Evolutionary conservation across 2,888 invertebrate genomes (phyloP).

Genomic region (Antheraea assamensis): DNA sequence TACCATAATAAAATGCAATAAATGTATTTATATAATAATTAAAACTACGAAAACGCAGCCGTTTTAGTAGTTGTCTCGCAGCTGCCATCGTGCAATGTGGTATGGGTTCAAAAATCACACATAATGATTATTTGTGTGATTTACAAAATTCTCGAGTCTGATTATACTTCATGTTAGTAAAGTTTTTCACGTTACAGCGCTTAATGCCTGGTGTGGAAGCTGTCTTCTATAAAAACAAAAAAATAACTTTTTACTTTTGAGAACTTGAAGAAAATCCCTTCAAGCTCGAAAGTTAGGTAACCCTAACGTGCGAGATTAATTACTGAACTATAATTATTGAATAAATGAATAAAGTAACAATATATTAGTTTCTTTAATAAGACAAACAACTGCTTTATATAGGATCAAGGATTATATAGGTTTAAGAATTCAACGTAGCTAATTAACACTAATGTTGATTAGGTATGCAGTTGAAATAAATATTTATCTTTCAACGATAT

Average conservation of each 20-base stretch:
- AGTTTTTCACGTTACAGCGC: no score
- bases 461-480: neutral
- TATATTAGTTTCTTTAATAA: slow-evolving; percentile 11
- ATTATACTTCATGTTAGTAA: no score
- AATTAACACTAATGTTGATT: slow-evolving; percentile 1
- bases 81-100: no score
- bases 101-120: no score
- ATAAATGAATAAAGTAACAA: slow-evolving; percentile 17
- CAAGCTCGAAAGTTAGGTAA: neutral
- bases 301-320: slow-evolving; percentile 9
- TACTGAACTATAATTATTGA: slow-evolving; percentile 14
- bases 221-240: no score
- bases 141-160: no score
- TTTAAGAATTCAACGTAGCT: slow-evolving; percentile 15
- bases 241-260: neutral
- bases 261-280: neutral
- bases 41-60: no score
- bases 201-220: no score
- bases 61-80: no score
- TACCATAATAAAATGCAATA: neutral
- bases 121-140: no score
- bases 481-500: slow-evolving; percentile 1
- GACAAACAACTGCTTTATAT: neutral
- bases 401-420: slow-evolving; percentile 14
- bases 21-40: neutral